phyloP scores from a whole-genome alignment of 2,113 vertebrate species.

The Notarius lentiginosus region DNA sequence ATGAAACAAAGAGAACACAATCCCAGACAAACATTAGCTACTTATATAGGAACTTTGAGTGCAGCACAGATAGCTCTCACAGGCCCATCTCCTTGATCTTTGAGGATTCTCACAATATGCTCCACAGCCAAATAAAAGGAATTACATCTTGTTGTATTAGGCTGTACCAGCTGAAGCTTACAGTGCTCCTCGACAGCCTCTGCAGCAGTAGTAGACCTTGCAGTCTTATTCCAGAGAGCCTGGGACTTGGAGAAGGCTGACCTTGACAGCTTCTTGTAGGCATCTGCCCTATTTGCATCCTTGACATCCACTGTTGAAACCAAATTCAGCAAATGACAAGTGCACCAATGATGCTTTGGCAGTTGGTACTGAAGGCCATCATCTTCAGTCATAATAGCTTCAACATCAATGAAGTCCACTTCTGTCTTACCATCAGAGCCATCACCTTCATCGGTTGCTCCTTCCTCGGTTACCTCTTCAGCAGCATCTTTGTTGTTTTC shows the following conservation, averaged over 20 bases:
- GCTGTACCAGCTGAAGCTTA: constrained; percentile 9
- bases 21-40: neutral
- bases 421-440: neutral
- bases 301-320: neutral
- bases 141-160: constrained; percentile 14
- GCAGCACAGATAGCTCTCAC: neutral
- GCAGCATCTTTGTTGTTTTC: neutral
- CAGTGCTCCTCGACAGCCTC: constrained; percentile 4
- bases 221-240: constrained; percentile 27
- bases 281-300: neutral
- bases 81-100: neutral
- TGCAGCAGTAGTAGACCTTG: constrained; percentile 30
- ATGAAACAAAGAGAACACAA: neutral
- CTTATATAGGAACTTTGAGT: neutral
- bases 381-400: neutral
- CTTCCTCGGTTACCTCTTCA: neutral
- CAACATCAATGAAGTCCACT: neutral
- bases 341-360: neutral
- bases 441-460: no score
- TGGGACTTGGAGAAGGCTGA: constrained; percentile 30
- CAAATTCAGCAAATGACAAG: neutral
- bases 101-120: constrained; percentile 6
- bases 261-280: constrained; percentile 29
- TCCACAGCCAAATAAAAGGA: constrained; percentile 7
- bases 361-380: neutral